Percentiles rank a stretch among this genome's conserved stretches.
Evolutionary conservation across 2,888 invertebrate genomes (phyloP).

Genomic region (Bombylius major): DNA sequence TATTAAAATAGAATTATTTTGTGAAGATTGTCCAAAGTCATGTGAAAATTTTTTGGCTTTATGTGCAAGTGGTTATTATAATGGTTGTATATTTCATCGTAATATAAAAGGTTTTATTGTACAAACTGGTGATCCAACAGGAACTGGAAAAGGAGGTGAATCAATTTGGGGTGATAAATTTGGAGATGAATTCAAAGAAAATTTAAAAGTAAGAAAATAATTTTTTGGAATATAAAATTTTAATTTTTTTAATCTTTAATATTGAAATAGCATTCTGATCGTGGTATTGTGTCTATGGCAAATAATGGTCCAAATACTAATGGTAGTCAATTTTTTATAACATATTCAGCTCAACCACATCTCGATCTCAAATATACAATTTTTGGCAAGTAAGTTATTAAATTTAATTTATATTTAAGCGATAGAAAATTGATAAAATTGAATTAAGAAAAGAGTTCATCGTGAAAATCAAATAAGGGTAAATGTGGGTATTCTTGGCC

Average conservation of each 20-base stretch:
- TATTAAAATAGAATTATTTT: conserved; percentile 91
- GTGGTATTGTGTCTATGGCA: conserved; percentile 94
- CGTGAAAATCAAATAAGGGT: neutral
- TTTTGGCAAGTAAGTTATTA: conserved; percentile 87
- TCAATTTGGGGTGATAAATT: conserved; percentile 96
- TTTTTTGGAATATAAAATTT: neutral
- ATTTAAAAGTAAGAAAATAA: conserved; percentile 55
- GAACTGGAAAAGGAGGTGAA: conserved; percentile 91
- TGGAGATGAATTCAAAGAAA: conserved; percentile 94
- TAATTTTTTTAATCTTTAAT: neutral
- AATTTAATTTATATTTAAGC: too few species aligned
- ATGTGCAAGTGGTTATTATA: conserved; percentile 91
- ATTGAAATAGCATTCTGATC: conserved; percentile 56
- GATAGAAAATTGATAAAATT: too few species aligned
- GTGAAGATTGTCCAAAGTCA: conserved; percentile 88
- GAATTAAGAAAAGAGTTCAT: neutral
- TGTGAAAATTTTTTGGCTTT: conserved; percentile 96
- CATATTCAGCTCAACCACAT: conserved; percentile 87
- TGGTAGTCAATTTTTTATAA: conserved; percentile 95
- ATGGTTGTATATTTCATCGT: conserved; percentile 88
- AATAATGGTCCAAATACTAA: conserved; percentile 98
- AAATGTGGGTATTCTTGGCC: too few species aligned
- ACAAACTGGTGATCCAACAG: conserved; percentile 73
- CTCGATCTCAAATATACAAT: conserved; percentile 94
- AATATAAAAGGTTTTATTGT: conserved; percentile 89